A percentile compares a stretch with the other conserved stretches of the same genome.
These are phyloP conservation scores for Spodoptera litura DNA, from an alignment of 1,140 invertebrate species.

Conservation along the genomic window DNA sequence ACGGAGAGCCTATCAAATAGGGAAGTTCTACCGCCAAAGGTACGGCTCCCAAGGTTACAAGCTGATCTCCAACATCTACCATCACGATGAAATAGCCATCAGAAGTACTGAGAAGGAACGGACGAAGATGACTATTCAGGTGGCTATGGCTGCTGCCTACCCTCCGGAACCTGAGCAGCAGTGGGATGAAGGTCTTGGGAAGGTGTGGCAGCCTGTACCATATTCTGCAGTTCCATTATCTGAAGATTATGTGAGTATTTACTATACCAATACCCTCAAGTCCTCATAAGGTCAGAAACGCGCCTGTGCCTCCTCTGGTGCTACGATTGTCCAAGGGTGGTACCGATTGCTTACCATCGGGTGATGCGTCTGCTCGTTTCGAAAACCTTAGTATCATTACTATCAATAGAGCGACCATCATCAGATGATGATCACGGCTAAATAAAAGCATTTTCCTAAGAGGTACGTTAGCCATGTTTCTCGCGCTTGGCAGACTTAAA, in stretches of 20 bases:
- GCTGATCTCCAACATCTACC: constrained; percentile 71
- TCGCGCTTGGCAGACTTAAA: too few species aligned
- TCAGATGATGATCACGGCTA: too few species aligned
- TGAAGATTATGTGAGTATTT: constrained; percentile 75
- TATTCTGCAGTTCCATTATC: constrained; percentile 71
- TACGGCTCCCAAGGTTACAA: constrained; percentile 68
- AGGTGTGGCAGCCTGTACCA: constrained; percentile 77
- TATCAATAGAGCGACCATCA: too few species aligned
- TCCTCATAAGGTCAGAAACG: too few species aligned
- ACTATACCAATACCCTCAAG: too few species aligned
- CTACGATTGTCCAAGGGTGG: too few species aligned
- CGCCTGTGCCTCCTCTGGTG: too few species aligned
- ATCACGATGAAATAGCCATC: constrained; percentile 69
- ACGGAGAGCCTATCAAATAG: constrained; percentile 71
- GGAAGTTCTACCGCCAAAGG: constrained; percentile 71
- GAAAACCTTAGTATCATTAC: too few species aligned
- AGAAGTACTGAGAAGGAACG: constrained; percentile 77
- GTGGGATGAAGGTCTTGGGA: constrained; percentile 74
- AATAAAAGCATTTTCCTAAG: too few species aligned
- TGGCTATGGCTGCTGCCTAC: constrained; percentile 75
- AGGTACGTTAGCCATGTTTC: too few species aligned
- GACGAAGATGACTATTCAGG: constrained; percentile 76
- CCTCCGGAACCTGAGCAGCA: constrained; percentile 74
- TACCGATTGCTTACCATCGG: too few species aligned
- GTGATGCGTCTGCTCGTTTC: too few species aligned